Evolutionary conservation across 2,888 invertebrate genomes (phyloP).

Genomic region (Caenorhabditis auriculariae): DNA sequence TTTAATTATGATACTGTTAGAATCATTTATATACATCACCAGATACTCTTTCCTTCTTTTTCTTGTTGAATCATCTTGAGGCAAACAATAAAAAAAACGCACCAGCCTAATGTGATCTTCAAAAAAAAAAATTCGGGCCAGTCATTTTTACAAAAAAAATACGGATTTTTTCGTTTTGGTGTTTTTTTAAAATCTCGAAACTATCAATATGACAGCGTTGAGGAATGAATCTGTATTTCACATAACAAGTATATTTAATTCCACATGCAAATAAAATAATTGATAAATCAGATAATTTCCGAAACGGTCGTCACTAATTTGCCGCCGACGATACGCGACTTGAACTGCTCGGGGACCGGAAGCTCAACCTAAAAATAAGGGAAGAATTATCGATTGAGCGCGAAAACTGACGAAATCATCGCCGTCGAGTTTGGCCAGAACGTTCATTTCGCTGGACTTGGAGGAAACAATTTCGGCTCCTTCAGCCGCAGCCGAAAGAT

Average conservation of each 20-base stretch:
- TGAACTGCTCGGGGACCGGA: conserved; percentile 94
- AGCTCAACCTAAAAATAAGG: conserved; percentile 70
- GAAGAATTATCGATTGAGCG: too few species aligned
- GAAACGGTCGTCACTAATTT: conserved; percentile 64
- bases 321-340: conserved; percentile 68
- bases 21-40: too few species aligned
- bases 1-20: too few species aligned
- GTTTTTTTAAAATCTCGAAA: background rate
- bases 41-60: too few species aligned
- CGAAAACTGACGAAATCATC: too few species aligned
- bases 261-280: background rate
- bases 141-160: background rate
- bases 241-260: background rate
- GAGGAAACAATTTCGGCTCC: conserved; percentile 89
- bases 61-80: too few species aligned
- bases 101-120: too few species aligned
- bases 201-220: conserved; percentile 4
- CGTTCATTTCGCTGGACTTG: conserved; percentile 93
- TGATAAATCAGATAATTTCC: conserved; percentile 59
- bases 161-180: background rate
- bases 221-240: background rate
- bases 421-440: conserved; percentile 79
- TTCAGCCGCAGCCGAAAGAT: conserved; percentile 83
- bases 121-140: too few species aligned
- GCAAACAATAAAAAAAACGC: too few species aligned